Conservation (phyloP, 2,113 vertebrate species). For the Rhodinocichla rosea region DNA sequence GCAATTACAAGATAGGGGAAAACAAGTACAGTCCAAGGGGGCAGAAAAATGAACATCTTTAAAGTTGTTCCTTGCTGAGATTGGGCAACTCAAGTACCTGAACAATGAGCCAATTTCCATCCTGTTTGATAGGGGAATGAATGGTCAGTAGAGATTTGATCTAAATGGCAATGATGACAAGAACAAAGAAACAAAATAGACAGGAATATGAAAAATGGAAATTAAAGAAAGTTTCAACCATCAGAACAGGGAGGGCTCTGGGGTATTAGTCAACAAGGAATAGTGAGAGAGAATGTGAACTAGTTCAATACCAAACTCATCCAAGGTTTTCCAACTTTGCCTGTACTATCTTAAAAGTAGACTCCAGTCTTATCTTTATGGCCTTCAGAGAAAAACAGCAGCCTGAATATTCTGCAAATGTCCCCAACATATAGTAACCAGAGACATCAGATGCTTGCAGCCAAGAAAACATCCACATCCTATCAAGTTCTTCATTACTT, state of each 20-base stretch:
- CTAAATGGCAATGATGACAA: background rate
- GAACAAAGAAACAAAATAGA: background rate
- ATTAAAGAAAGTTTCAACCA: background rate
- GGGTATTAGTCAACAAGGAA: background rate
- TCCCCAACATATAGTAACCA: background rate
- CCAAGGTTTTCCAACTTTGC: background rate
- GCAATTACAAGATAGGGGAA: background rate
- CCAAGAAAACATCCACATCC: background rate
- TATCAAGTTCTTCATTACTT: background rate
- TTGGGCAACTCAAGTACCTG: background rate
- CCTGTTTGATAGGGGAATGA: background rate
- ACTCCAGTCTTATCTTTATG: background rate
- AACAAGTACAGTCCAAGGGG: background rate
- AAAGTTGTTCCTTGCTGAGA: background rate
- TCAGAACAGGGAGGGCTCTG: background rate
- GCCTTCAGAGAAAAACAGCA: background rate
- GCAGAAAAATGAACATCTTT: background rate
- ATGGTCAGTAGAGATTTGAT: background rate
- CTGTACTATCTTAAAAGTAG: background rate
- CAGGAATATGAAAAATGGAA: background rate
- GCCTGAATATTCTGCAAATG: background rate
- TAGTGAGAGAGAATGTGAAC: background rate
- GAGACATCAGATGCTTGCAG: background rate
- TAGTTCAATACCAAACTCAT: background rate
- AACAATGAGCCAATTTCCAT: background rate